A percentile compares a stretch with the other conserved stretches of the same genome.
phyloP scores from a whole-genome alignment of 2,888 invertebrate species.

The Stenoptilia bipunctidactyla region DNA sequence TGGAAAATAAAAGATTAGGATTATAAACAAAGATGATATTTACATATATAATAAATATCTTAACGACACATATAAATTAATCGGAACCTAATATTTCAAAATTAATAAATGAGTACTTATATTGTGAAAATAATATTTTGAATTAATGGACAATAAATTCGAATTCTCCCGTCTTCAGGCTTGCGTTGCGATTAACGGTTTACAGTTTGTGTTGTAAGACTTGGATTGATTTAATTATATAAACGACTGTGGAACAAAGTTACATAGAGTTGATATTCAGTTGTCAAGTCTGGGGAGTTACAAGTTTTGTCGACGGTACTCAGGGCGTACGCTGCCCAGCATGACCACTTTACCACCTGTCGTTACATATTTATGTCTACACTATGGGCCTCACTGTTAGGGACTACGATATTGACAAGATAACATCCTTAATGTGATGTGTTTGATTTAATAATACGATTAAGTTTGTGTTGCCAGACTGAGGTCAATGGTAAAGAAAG shows the following conservation, averaged over 20 bases:
- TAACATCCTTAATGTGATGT: constrained; percentile 73
- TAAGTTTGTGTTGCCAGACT: constrained; percentile 45
- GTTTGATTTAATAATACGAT: constrained; percentile 73
- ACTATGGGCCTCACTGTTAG: constrained; percentile 70
- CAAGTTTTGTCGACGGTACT: constrained; percentile 26
- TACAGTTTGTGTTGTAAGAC: constrained; percentile 24
- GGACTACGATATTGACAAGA: constrained; percentile 71
- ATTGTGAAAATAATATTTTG: constrained; percentile 73
- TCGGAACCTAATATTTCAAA: constrained; percentile 72
- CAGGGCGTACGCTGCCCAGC: constrained; percentile 65
- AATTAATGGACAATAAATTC: constrained; percentile 72
- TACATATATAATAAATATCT: constrained; percentile 71
- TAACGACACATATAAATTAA: constrained; percentile 72
- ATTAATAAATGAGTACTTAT: constrained; percentile 72
- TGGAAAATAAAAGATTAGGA: constrained; percentile 57
- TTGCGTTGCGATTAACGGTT: constrained; percentile 50
- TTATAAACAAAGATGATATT: constrained; percentile 67
- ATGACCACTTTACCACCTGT: constrained; percentile 70
- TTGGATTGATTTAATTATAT: constrained; percentile 21
- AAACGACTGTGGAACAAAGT: constrained; percentile 28
- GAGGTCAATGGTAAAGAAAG: no score
- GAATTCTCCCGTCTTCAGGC: constrained; percentile 70
- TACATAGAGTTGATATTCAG: constrained; percentile 46
- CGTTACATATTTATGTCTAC: constrained; percentile 72
- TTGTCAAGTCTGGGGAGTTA: constrained; percentile 26